Evolutionary conservation across 1,140 invertebrate genomes (phyloP), one percentile per base, ranked within the genome.

Genomic region (Telenomus remus): DNA sequence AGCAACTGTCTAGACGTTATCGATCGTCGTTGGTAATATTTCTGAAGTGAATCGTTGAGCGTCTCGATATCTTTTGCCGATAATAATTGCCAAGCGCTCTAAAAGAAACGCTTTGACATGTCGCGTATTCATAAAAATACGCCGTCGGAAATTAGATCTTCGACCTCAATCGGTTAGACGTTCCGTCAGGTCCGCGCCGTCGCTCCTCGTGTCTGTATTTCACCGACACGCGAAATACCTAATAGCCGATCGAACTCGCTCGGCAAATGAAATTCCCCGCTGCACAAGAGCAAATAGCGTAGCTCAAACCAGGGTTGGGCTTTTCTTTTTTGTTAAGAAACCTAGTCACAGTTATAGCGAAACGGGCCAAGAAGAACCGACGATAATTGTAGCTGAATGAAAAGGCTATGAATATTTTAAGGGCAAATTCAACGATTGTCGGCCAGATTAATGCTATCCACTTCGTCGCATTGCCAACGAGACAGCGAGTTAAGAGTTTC

Each of bases 1-100:
- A 42, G 74, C 69, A 69, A 77, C 75, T 74, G 76, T 78, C 76
- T 78, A 78, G 70, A 78, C 76, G 51, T 49, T 78, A 78, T 78
- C 76, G 76, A 78, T 74, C 76, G 64, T 42, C 44, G 75, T 64
- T 73, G 64, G 63, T 77, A 72, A 78, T 73, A 78, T 73, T 78
- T 78, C 64, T 42, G 64, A 73, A 69, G 69, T 69, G 75, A 78
- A 78, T 69, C 69, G 64, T 44, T 54, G 64, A 66, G 50, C 68
- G 51, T 64, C 54, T 60, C 76, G 69, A 72, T 72, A 72, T 44
- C 63, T 48, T 42, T 63, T 51, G 19, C 54, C 59, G 61, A 73
- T 64, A 73, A 69, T 69, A 72, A 77, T 77, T 72, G 54, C 68
- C n/a, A 33, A 35, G 55, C 43, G 43, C 46, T 76, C 71, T 34